Evolutionary conservation across 1,140 invertebrate genomes (phyloP), one percentile per base, ranked within the genome.

Genomic region (Trachelipus rathkii): DNA sequence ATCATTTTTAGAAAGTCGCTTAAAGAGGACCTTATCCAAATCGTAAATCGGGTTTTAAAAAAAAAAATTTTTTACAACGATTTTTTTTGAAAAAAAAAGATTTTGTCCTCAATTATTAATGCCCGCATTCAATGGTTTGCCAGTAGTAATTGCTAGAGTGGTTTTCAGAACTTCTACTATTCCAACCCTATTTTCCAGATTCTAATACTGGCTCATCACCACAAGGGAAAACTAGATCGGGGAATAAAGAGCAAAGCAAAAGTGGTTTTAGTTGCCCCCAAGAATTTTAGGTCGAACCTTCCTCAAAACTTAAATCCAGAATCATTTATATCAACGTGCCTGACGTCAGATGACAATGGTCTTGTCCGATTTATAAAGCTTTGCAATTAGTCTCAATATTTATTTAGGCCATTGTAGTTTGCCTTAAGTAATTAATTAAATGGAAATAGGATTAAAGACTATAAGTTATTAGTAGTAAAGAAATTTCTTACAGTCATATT

Each of bases 281-380:
- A 73, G 92, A 94, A n/a, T n/a, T 84, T 86, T 89, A 21, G 93
- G 92, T 0, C 86, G 88, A 67, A n/a, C n/a, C 91, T 92, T 0
- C 90, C 91, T 10, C 92, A n/a, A n/a, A 94, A 81, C 90, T 91
- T 76, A 88, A 89, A 0, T 91, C 91, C 0, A 85, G 90, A 71
- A 88, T 93, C 0, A 85, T 93, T 0, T 88, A 89, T 72, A 88
- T 94, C 0, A 87, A 87, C 15, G 87, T 94, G 0, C 86, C 89
- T 3, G 92, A 94, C 81, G 88, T n/a, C 93, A 11, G 92, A 95
- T 80, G 92, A 95, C 82, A 91, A 93, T 81, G 89, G 90, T 72
- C 92, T 92, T 0, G 86, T 89, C 71, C n/a, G n/a, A n/a, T 93
- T 94, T 77, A 88, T 87, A 8, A 87, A 92, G 79, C 89, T 87